Evolutionary conservation across 2,888 invertebrate genomes (phyloP), one percentile per base, ranked within the genome.

Genomic region (Platycnemis pennipes): DNA sequence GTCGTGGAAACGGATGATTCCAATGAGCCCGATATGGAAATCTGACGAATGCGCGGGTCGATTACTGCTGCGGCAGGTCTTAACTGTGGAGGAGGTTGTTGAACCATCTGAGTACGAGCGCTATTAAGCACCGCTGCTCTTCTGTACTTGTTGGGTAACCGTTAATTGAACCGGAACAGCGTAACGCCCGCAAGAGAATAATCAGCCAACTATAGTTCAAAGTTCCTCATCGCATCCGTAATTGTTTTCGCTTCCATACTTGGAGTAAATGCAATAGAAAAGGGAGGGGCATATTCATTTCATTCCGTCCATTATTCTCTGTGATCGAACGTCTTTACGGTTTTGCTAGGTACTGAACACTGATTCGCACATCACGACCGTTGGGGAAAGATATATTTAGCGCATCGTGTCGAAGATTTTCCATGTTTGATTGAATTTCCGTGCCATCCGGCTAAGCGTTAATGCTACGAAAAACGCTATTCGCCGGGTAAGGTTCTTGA

Each of bases 1-100:
- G 31, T 77, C 77, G 77, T 37, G 77, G 37, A 37, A 77, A 31
- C 31, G 77, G 77, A 77, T 77, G 16, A 77, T 77, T 77, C 26
- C 77, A 37, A 37, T 37, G 77, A 77, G 31, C 77, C 77, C 77
- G 77, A 77, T 77, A 77, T 77, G 77, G 13, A 77, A 77, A 16
- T 37, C 31, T 13, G 37, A 37, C 13, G 77, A 13, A 77, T 31
- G 37, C n/a, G 11, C 31, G 69, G 31, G 8, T 77, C 69, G 8
- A 37, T 37, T 77, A 77, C 5, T 37, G 77, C 37, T 77, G 16
- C 77, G 77, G 77, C 5, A 37, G 77, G 37, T 77, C 77, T 26
- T 37, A 77, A 31, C 37, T 13, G 37, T 77, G 31, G 26, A 77
- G 77, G 13, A 77, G 77, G 77, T 77, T 77, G 37, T 37, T 77